Percentiles rank a stretch among this genome's conserved stretches.
These are phyloP conservation scores for Actinostola sp. DNA, from an alignment of 92 coral and sea anemone genomes.

Conservation along the genomic window DNA sequence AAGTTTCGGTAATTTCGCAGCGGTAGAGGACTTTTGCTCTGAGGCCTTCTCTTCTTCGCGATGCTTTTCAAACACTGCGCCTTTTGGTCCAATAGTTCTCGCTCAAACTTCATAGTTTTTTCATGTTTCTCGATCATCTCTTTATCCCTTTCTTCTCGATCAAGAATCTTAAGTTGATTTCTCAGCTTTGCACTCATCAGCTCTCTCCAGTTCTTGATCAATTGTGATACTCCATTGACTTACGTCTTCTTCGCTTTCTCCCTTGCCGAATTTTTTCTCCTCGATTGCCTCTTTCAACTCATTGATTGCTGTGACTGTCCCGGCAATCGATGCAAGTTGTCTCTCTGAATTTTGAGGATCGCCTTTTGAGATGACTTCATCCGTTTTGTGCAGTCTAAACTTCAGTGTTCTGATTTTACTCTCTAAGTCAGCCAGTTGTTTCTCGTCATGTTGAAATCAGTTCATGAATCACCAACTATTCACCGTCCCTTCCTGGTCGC, in stretches of 20 bases:
- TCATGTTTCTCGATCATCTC: constrained; percentile 46
- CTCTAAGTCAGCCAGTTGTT: constrained; percentile 16
- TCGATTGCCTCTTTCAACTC: constrained; percentile 26
- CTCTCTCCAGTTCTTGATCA: constrained; percentile 23
- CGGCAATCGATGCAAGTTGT: constrained; percentile 14
- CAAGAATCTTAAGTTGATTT: constrained; percentile 2
- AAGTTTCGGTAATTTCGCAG: constrained; percentile 66
- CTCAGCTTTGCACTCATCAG: constrained; percentile 20
- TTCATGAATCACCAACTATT: background rate
- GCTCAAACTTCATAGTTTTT: constrained; percentile 51
- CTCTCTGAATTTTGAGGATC: constrained; percentile 19
- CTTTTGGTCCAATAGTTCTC: constrained; percentile 52
- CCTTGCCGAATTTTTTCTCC: constrained; percentile 41
- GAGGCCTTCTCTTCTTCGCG: constrained; percentile 29
- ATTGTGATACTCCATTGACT: constrained; percentile 38
- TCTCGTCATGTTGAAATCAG: too few relatives aligned
- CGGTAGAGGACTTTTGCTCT: constrained; percentile 4
- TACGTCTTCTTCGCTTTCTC: constrained; percentile 51
- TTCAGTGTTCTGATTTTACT: constrained; percentile 22
- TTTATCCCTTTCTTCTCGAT: constrained; percentile 28
- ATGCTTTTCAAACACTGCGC: constrained; percentile 45
- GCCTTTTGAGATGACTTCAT: constrained; percentile 8
- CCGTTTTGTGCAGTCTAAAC: constrained; percentile 13
- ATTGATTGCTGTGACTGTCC: constrained; percentile 3
- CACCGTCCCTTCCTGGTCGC: constrained; percentile 2